Conservation (phyloP, 1,140 invertebrate genomes). For the Popillia japonica region DNA sequence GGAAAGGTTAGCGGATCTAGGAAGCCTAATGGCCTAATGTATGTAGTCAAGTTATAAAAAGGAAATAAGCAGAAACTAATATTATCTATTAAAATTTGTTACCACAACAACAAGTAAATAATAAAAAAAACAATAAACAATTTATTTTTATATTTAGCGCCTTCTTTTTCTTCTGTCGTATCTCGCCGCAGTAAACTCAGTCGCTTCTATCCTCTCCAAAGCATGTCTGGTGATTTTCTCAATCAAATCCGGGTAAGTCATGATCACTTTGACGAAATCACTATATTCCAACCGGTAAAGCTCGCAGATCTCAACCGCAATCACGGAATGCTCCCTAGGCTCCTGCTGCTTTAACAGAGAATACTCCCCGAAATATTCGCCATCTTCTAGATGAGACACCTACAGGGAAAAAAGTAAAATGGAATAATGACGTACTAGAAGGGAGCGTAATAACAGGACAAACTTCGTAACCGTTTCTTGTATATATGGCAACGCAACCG, state of each 20-base stretch:
- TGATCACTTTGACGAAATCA: conserved; percentile 58
- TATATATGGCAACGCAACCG: conserved; percentile 66
- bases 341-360: conserved; percentile 59
- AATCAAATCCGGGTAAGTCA: conserved; percentile 44
- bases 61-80: too few species aligned
- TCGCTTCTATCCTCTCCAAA: conserved; percentile 45
- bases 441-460: too few species aligned
- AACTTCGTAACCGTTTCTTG: conserved; percentile 66
- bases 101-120: too few species aligned
- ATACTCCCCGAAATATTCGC: conserved; percentile 53
- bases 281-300: conserved; percentile 61
- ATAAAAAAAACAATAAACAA: too few species aligned
- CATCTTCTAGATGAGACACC: conserved; percentile 51
- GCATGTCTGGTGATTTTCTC: conserved; percentile 47
- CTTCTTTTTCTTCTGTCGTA: neutral
- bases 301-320: conserved; percentile 67
- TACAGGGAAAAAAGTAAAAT: neutral
- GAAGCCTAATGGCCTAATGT: too few species aligned
- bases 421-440: too few species aligned
- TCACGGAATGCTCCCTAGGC: conserved; percentile 61
- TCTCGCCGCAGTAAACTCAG: neutral
- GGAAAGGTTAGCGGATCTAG: too few species aligned
- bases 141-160: too few species aligned
- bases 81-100: too few species aligned
- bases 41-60: too few species aligned